Percentiles rank a stretch among this genome's conserved stretches.
phyloP scores from a whole-genome alignment of 2,113 vertebrate species.

The Pitta sordida region DNA sequence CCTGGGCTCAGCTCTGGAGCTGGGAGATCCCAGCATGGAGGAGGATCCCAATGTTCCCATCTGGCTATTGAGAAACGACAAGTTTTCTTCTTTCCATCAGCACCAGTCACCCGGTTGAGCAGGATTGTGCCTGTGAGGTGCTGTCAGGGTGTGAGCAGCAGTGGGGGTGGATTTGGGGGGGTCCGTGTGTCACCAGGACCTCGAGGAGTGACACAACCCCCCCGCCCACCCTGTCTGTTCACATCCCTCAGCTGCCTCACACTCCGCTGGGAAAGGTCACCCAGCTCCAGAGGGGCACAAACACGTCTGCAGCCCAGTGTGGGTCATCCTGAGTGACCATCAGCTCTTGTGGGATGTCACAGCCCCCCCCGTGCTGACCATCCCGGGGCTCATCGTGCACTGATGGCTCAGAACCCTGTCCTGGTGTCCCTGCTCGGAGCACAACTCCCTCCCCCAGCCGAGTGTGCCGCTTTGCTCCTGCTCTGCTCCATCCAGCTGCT shows the following conservation, averaged over 20 bases:
- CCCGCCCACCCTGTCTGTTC: neutral
- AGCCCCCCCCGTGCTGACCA: neutral
- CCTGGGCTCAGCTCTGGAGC: neutral
- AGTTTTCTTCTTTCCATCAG: neutral
- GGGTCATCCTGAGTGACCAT: accelerated
- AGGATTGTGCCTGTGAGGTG: accelerated
- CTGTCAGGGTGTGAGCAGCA: neutral
- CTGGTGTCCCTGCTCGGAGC: neutral
- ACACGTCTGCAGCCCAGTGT: accelerated
- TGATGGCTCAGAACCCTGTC: neutral
- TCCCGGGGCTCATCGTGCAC: accelerated
- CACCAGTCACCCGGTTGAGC: neutral
- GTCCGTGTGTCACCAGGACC: neutral
- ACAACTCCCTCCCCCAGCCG: neutral
- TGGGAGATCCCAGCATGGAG: neutral
- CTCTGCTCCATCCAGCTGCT: neutral
- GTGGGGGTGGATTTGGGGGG: neutral
- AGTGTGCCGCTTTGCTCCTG: neutral
- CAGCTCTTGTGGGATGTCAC: neutral
- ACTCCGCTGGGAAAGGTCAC: neutral
- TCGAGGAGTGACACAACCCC: neutral
- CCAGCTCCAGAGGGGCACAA: neutral
- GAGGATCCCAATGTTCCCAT: neutral
- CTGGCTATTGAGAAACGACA: neutral
- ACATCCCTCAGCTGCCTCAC: neutral